Percentiles rank a stretch among this genome's conserved stretches.
Conservation (phyloP, 2,113 vertebrate species). For the Python bivittatus region DNA sequence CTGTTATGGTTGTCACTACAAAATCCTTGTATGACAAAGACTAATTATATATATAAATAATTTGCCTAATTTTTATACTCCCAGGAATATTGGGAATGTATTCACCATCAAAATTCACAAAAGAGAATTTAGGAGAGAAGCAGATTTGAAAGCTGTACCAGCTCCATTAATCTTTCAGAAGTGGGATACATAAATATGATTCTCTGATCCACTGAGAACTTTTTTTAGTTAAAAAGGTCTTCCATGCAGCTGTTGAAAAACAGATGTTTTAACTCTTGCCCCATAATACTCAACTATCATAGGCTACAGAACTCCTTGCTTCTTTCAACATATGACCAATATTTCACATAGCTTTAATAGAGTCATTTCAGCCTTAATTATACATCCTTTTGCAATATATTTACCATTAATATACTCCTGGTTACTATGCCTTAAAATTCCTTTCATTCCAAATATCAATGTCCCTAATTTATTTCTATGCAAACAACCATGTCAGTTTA, state of each 20-base stretch:
- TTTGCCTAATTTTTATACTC: background rate
- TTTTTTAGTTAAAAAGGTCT: background rate
- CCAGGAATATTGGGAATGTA: background rate
- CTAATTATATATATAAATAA: background rate
- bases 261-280: conserved; percentile 9
- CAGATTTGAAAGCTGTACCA: background rate
- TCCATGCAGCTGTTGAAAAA: background rate
- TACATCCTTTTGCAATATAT: conserved; percentile 30
- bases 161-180: background rate
- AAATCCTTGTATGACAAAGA: background rate
- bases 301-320: conserved; percentile 28
- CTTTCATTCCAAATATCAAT: conserved; percentile 66
- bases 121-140: background rate
- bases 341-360: conserved; percentile 56
- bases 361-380: conserved; percentile 55
- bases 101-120: background rate
- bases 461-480: conserved; percentile 69
- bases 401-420: conserved; percentile 51
- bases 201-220: background rate
- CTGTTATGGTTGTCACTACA: background rate
- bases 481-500: conserved; percentile 71
- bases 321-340: conserved; percentile 26
- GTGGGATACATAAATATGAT: background rate
- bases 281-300: conserved; percentile 43
- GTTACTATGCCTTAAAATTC: conserved; percentile 55